These are phyloP conservation scores for Empidonax traillii DNA, from an alignment of 2,113 vertebrate species.

Conservation along the genomic window DNA sequence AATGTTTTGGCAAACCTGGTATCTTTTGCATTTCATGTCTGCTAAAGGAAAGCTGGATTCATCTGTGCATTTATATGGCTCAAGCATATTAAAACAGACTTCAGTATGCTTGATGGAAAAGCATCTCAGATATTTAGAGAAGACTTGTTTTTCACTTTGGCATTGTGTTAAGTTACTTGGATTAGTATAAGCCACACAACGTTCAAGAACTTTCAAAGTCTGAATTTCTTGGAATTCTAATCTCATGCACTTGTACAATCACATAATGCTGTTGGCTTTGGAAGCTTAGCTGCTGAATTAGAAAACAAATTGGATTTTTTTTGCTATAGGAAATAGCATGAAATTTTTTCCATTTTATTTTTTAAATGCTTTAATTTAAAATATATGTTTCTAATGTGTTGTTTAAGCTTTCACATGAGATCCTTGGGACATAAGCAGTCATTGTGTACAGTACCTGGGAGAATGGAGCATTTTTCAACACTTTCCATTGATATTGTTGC, in stretches of 20 bases:
- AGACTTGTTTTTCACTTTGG: neutral
- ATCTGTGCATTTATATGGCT: conserved; percentile 19
- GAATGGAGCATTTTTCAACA: neutral
- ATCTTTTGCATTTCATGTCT: conserved; percentile 7
- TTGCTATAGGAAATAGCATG: conserved; percentile 22
- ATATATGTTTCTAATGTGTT: neutral
- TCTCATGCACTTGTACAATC: neutral
- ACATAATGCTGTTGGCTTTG: neutral
- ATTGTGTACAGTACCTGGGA: neutral
- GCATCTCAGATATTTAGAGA: neutral
- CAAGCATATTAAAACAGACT: conserved; percentile 5
- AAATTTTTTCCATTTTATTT: conserved; percentile 7
- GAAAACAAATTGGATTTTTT: conserved; percentile 9
- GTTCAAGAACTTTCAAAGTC: neutral
- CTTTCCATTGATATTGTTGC: neutral
- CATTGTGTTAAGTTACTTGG: neutral
- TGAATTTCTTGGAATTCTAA: neutral
- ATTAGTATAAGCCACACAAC: neutral
- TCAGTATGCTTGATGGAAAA: neutral
- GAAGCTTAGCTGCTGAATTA: conserved; percentile 19
- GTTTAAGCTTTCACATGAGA: neutral
- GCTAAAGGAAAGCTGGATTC: conserved; percentile 31
- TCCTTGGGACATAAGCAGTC: neutral
- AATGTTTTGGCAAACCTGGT: conserved; percentile 45
- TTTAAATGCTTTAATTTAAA: conserved; percentile 16